Percentiles rank a stretch among this genome's conserved stretches.
phyloP scores from a whole-genome alignment of 2,888 invertebrate species.

The Therioaphis trifolii region DNA sequence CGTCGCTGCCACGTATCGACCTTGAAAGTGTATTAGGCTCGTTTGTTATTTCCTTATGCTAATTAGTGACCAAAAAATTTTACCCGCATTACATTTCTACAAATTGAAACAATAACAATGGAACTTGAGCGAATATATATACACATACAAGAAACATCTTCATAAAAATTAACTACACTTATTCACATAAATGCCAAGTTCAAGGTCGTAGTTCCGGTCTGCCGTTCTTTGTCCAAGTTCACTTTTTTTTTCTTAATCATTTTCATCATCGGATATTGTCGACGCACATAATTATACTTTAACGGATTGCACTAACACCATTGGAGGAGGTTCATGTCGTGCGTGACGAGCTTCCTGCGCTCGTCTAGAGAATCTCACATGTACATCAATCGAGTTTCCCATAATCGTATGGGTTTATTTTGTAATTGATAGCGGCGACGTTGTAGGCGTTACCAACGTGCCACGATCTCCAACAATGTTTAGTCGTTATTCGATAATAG shows the following conservation, averaged over 20 bases:
- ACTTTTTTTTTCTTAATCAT: conserved; percentile 32
- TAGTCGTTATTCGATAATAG: not conserved
- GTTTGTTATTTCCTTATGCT: conserved; percentile 17
- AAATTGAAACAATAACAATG: conserved; percentile 1
- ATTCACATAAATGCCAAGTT: conserved; percentile 36
- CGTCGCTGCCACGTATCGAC: conserved; percentile 11
- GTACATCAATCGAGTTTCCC: not conserved
- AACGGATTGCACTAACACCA: conserved; percentile 4
- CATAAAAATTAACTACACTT: not conserved
- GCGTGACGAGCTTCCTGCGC: conserved; percentile 21
- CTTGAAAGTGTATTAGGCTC: not conserved
- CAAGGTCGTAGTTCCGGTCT: conserved; percentile 43
- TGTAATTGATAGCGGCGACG: conserved; percentile 10
- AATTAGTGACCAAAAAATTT: conserved; percentile 7
- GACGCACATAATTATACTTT: conserved; percentile 15
- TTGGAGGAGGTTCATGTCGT: not conserved
- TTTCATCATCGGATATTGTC: not conserved
- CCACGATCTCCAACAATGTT: conserved; percentile 20
- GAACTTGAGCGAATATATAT: no score
- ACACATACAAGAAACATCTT: not conserved
- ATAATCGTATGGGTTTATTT: not conserved
- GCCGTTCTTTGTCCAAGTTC: conserved; percentile 35
- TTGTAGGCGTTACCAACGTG: conserved; percentile 26
- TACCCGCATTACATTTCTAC: conserved; percentile 24
- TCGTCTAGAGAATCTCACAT: not conserved